Percentiles rank a stretch among this genome's conserved stretches.
phyloP scores from a whole-genome alignment of 2,797 vertebrate species.

The Helarctos malayanus region DNA sequence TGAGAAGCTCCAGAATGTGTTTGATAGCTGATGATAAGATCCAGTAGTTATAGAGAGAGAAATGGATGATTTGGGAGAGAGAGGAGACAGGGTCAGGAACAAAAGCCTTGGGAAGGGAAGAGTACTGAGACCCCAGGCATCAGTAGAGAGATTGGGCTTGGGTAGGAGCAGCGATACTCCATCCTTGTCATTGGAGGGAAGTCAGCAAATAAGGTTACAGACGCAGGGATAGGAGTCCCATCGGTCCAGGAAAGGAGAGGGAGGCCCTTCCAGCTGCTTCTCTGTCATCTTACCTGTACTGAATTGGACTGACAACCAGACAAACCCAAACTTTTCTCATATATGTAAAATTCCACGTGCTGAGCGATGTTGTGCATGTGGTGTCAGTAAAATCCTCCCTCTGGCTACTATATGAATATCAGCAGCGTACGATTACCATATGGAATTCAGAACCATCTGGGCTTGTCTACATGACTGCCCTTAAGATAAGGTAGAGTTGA shows the following conservation, averaged over 20 bases:
- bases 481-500: background rate
- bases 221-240: background rate
- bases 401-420: background rate
- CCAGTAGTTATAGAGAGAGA: background rate
- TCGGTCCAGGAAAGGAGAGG: background rate
- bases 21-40: background rate
- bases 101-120: background rate
- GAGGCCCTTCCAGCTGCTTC: background rate
- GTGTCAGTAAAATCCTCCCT: background rate
- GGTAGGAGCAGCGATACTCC: background rate
- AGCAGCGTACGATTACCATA: background rate
- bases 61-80: background rate
- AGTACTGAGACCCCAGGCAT: background rate
- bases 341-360: background rate
- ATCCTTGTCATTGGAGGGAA: background rate
- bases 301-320: background rate
- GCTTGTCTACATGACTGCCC: background rate
- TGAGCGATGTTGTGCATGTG: background rate
- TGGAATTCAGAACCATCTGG: slow-evolving; percentile 3
- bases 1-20: background rate
- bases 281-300: background rate
- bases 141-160: background rate
- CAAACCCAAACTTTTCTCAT: background rate
- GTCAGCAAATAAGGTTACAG: background rate
- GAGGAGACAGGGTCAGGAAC: background rate